Conservation (phyloP, 1,140 invertebrate genomes). For the Brachionus paranguensis region DNA sequence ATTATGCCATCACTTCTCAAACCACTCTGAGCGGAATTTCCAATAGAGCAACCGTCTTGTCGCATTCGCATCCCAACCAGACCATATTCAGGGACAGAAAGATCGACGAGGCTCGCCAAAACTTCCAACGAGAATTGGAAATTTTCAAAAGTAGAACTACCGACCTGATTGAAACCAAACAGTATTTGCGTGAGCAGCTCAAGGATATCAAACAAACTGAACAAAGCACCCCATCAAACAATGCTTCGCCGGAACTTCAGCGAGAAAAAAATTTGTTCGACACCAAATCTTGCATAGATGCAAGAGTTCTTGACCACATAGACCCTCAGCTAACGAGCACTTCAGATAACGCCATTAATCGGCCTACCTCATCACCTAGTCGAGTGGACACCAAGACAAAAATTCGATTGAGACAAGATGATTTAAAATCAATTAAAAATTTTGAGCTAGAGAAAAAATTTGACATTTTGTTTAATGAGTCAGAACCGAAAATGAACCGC, state of each 20-base stretch:
- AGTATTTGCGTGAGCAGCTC: slow-evolving; percentile 10
- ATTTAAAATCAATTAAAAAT: slow-evolving; percentile 41
- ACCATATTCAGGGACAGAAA: neutral
- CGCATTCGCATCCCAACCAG: neutral
- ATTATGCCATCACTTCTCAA: neutral
- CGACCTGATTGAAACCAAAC: neutral
- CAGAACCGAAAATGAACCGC: neutral
- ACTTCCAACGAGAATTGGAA: slow-evolving; percentile 4
- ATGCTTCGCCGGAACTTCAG: neutral
- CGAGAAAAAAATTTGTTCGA: neutral
- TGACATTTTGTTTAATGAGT: neutral
- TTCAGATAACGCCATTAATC: slow-evolving; percentile 41
- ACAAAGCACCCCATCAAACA: slow-evolving; percentile 4
- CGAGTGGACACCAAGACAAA: slow-evolving; percentile 51
- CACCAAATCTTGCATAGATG: neutral
- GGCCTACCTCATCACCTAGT: slow-evolving; percentile 51
- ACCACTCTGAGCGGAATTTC: neutral
- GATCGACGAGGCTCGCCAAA: neutral
- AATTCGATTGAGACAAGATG: slow-evolving; percentile 46
- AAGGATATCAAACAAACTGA: slow-evolving; percentile 26
- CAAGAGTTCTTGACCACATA: neutral
- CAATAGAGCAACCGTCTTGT: neutral
- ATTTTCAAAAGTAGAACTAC: neutral
- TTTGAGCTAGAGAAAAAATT: neutral
- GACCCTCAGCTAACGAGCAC: neutral